phyloP scores from a whole-genome alignment of 2,113 vertebrate genomes.

The Sander lucioperca region DNA sequence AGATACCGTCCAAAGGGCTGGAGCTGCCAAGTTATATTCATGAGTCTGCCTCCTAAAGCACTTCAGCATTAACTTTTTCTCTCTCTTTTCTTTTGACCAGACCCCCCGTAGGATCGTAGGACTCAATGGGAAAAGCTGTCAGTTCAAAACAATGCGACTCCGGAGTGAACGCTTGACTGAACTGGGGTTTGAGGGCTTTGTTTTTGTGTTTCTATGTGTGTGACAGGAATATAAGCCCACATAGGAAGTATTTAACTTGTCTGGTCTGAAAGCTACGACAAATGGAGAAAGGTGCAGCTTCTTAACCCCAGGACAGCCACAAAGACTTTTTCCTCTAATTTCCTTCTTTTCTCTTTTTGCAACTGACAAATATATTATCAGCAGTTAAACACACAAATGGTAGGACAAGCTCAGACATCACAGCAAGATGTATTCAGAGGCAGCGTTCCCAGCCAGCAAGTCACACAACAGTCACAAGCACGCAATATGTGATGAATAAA shows the following conservation, averaged over 20 bases:
- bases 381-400: slow-evolving; percentile 37
- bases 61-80: slow-evolving; percentile 43
- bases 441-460: slow-evolving; percentile 33
- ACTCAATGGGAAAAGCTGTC: slow-evolving; percentile 62
- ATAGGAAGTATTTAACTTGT: slow-evolving; percentile 71
- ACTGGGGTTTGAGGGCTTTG: slow-evolving; percentile 60
- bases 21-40: slow-evolving; percentile 17
- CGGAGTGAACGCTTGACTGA: slow-evolving; percentile 67
- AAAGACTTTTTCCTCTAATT: background rate
- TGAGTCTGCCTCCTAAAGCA: slow-evolving; percentile 33
- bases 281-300: slow-evolving; percentile 35
- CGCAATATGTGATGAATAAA: slow-evolving; percentile 36
- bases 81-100: slow-evolving; percentile 35
- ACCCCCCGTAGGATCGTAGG: slow-evolving; percentile 40
- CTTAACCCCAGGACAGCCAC: background rate
- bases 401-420: slow-evolving; percentile 41
- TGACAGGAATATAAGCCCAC: slow-evolving; percentile 68
- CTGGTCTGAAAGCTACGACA: slow-evolving; percentile 32
- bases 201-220: slow-evolving; percentile 55
- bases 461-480: slow-evolving; percentile 46
- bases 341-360: slow-evolving; percentile 12
- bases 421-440: slow-evolving; percentile 43
- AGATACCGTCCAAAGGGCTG: slow-evolving; percentile 35
- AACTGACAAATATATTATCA: slow-evolving; percentile 22
- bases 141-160: slow-evolving; percentile 79